Conservation (phyloP, 37 sponge, comb jelly and placozoan species). For the Crambe crambe region DNA sequence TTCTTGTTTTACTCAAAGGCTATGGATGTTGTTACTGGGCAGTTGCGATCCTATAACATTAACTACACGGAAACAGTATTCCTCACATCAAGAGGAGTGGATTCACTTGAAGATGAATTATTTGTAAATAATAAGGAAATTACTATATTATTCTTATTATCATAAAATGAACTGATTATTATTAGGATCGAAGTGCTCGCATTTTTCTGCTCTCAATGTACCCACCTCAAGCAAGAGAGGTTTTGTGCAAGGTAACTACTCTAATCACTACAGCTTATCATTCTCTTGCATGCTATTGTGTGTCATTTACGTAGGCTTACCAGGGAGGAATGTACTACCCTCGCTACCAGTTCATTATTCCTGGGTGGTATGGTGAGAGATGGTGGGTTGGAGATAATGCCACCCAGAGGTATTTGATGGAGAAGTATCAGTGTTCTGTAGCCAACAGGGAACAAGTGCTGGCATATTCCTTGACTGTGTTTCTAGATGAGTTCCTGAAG, state of each 20-base stretch:
- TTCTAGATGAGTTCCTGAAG: not conserved
- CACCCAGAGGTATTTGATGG: not conserved
- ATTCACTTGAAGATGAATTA: not conserved
- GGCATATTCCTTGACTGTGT: not conserved
- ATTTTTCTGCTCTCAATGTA: not conserved
- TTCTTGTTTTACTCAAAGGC: not conserved
- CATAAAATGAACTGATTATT: too few relatives aligned
- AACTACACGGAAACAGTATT: not conserved
- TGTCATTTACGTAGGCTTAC: constrained; percentile 18
- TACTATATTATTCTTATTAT: too few relatives aligned
- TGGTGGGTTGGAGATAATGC: constrained; percentile 15
- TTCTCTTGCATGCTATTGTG: too few relatives aligned
- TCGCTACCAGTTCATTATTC: constrained; percentile 18
- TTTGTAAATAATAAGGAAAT: constrained; percentile 5
- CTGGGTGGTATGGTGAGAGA: constrained; percentile 27
- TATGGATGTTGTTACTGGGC: not conserved
- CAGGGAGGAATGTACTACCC: constrained; percentile 19
- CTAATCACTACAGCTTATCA: too few relatives aligned
- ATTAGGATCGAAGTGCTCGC: not conserved
- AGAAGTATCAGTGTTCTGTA: constrained; percentile 1
- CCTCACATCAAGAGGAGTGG: not conserved
- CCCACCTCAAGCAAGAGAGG: not conserved
- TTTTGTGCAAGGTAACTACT: not conserved
- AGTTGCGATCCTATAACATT: not conserved
- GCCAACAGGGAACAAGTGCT: constrained; percentile 1